Conservation (phyloP, 2,113 vertebrate genomes). For the Acrocephalus arundinaceus region DNA sequence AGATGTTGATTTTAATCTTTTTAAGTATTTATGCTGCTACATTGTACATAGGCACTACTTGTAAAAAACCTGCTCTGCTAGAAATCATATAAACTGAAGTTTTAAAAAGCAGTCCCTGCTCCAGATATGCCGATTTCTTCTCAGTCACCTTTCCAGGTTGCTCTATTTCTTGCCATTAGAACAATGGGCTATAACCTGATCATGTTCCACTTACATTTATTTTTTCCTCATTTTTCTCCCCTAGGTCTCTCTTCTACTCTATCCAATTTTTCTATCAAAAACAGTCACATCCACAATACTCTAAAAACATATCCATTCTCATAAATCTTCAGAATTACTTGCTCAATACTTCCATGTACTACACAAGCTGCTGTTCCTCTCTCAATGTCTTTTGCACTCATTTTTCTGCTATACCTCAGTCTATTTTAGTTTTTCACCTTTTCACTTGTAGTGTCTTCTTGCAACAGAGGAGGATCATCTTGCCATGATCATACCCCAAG, state of each 20-base stretch:
- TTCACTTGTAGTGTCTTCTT: neutral
- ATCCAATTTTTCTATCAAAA: neutral
- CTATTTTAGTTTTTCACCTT: neutral
- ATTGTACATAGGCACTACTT: neutral
- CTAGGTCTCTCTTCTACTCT: neutral
- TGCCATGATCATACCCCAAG: neutral
- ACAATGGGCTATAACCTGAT: neutral
- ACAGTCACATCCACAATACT: neutral
- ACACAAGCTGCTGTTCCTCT: neutral
- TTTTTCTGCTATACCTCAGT: neutral
- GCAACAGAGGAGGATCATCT: neutral
- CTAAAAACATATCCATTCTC: neutral
- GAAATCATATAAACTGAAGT: neutral
- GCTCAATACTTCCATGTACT: neutral
- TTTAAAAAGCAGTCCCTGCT: neutral
- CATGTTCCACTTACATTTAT: neutral
- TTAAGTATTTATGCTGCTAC: neutral
- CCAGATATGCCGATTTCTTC: neutral
- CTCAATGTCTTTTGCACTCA: neutral
- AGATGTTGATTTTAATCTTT: neutral
- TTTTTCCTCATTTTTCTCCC: neutral
- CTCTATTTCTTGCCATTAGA: neutral
- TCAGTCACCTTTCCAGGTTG: neutral
- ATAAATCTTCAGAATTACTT: constrained; percentile 17
- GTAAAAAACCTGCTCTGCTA: neutral